Percentiles rank a stretch among this genome's conserved stretches.
phyloP scores from a whole-genome alignment of 2,888 invertebrate species.

The Clistopyga incitator region DNA sequence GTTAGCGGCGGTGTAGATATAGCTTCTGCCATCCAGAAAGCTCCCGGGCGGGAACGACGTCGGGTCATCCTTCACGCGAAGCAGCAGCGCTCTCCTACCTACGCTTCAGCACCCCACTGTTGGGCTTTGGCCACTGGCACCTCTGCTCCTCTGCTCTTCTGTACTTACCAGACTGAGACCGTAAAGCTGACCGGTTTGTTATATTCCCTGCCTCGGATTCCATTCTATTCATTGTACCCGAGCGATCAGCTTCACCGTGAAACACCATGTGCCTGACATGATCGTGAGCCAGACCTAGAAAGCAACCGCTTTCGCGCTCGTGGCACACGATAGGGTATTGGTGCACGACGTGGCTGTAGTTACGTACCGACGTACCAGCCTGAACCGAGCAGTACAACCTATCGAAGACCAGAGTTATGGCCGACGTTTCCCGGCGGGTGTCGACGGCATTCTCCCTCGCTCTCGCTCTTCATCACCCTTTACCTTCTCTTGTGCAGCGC shows the following conservation, averaged over 20 bases:
- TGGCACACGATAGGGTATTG: slow-evolving; percentile 20
- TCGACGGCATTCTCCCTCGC: slow-evolving; percentile 57
- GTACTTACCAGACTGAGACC: background rate
- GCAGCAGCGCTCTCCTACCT: background rate
- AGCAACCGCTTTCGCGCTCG: slow-evolving; percentile 21
- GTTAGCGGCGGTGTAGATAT: slow-evolving; percentile 2
- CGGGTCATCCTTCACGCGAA: slow-evolving; percentile 27
- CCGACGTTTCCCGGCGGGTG: slow-evolving; percentile 53
- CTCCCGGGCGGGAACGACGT: slow-evolving; percentile 5
- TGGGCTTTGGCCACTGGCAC: slow-evolving; percentile 20
- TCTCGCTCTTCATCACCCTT: slow-evolving; percentile 15
- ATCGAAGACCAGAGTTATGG: slow-evolving; percentile 62
- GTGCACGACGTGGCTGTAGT: slow-evolving; percentile 29
- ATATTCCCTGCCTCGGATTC: background rate
- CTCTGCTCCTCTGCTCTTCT: background rate
- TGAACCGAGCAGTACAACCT: slow-evolving; percentile 49
- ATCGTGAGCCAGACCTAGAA: slow-evolving; percentile 11
- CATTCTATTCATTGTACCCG: background rate
- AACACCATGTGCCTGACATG: background rate
- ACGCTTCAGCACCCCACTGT: slow-evolving; percentile 8
- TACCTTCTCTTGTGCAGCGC: slow-evolving; percentile 8
- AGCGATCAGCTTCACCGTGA: slow-evolving; percentile 7
- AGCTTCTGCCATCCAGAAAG: background rate
- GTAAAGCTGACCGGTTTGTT: slow-evolving; percentile 20
- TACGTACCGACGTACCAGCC: slow-evolving; percentile 50